phyloP scores from a whole-genome alignment of 2,797 vertebrate species.

The Knipowitschia caucasica region DNA sequence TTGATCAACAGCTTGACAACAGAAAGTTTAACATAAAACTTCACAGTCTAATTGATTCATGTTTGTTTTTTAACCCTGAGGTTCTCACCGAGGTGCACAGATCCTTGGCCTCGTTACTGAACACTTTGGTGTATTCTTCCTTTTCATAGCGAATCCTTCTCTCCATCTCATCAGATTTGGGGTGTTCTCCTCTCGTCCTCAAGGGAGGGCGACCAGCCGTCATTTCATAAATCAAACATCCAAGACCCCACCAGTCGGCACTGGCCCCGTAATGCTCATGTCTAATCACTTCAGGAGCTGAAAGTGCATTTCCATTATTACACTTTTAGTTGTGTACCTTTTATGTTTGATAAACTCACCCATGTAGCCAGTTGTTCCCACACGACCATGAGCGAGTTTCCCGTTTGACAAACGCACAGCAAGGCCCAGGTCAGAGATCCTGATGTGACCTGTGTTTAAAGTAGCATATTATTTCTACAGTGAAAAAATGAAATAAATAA shows the following conservation, averaged over 20 bases:
- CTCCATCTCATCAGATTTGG: conserved; percentile 74
- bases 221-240: conserved; percentile 88
- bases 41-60: not conserved
- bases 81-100: conserved; percentile 76
- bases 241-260: conserved; percentile 87
- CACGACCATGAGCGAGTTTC: conserved; percentile 66
- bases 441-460: conserved; percentile 77
- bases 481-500: too few species aligned
- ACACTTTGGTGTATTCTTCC: conserved; percentile 65
- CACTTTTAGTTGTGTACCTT: not conserved
- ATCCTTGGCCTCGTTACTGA: conserved; percentile 54
- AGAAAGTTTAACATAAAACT: not conserved
- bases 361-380: conserved; percentile 86
- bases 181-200: conserved; percentile 63
- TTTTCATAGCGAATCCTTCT: conserved; percentile 60
- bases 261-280: conserved; percentile 69
- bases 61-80: not conserved
- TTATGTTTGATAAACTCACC: conserved; percentile 65
- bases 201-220: conserved; percentile 73
- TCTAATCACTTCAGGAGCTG: conserved; percentile 83
- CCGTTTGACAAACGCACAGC: conserved; percentile 73
- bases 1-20: conserved; percentile 76
- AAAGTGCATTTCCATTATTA: not conserved
- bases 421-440: conserved; percentile 87
- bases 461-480: too few species aligned